Base-by-base conservation (phyloP, 2,113 vertebrate genomes). In the Ctenomys sociabilis region DNA sequence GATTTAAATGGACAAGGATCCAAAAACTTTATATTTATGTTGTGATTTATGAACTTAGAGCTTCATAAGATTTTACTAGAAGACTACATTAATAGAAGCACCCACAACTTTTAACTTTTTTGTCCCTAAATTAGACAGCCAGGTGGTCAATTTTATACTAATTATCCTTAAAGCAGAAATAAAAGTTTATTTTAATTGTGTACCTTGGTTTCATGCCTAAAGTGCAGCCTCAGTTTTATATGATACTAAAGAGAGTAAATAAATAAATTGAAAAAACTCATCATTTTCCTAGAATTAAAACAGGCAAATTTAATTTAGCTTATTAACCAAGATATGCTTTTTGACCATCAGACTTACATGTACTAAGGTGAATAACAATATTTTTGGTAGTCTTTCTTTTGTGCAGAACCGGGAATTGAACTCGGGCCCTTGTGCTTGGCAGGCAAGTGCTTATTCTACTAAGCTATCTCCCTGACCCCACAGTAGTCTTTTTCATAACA, bases 231-330 rank as follows among this genome's bases (percentile, higher is more conserved):
- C 6, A 12, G 52, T 72, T 70, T 37, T 22, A 77, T 5, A 82
- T 14, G 11, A 45, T 49, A 22, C 30, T 49, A 64, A 66, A 32
- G n/a, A 90, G 12, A 77, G 11, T 32, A 88, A 94, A 78, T 83
- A 90, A 75, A 82, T 21, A 88, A 81, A 78, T 28, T 52, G 43
- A 90, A 83, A 92, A 90, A 54, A 63, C 84, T 61, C 54, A 35
- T 3, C 8, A 81, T n/a, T 54, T 84, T 96, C 63, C 17, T 90
- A 8, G 32, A 87, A 57, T 61, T 40, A 77, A 3, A 94, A 81
- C 2, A 94, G 7, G 16, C 28, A 92, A 82, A 91, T 28, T 49
- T 88, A 85, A 93, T 81, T 43, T 68, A 61, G 19, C 40, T 59
- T 80, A 66, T 82, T 75, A 91, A 28, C 28, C 72, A 95, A 54